phyloP scores from a whole-genome alignment of 2,888 invertebrate genomes.

The Melikaiella ostensackeni region DNA sequence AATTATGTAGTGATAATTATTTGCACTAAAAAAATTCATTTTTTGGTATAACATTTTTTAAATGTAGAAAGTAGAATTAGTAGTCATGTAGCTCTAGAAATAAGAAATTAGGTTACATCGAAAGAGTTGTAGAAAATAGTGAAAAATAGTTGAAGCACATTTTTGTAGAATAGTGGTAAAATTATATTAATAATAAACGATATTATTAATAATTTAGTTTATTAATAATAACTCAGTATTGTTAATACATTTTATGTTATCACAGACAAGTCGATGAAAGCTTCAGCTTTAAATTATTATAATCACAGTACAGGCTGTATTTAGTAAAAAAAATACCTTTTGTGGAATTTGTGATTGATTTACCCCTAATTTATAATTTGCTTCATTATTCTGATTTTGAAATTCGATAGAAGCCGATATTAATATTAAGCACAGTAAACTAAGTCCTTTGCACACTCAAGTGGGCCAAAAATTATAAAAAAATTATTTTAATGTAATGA shows the following conservation, averaged over 20 bases:
- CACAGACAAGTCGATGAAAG: background rate
- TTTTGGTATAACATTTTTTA: background rate
- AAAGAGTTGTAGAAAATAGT: background rate
- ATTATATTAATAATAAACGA: background rate
- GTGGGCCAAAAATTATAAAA: background rate
- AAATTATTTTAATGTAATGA: background rate
- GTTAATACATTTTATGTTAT: background rate
- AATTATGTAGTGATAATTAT: background rate
- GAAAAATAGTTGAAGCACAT: background rate
- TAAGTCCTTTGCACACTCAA: conserved; percentile 17
- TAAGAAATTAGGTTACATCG: background rate
- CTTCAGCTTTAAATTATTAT: background rate
- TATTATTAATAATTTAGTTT: background rate
- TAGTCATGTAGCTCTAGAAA: background rate
- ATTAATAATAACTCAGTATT: background rate
- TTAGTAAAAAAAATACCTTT: background rate
- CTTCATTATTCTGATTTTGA: conserved; percentile 4
- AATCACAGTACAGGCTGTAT: background rate
- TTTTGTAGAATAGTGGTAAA: background rate
- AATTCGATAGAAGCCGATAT: conserved; percentile 8
- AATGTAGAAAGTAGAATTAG: conserved; percentile 7
- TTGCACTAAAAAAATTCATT: background rate
- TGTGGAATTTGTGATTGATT: background rate
- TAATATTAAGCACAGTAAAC: conserved; percentile 6
- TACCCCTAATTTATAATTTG: conserved; percentile 2